These are phyloP conservation scores for Aramus guarauna DNA, from an alignment of 2,113 vertebrate species.

Conservation along the genomic window DNA sequence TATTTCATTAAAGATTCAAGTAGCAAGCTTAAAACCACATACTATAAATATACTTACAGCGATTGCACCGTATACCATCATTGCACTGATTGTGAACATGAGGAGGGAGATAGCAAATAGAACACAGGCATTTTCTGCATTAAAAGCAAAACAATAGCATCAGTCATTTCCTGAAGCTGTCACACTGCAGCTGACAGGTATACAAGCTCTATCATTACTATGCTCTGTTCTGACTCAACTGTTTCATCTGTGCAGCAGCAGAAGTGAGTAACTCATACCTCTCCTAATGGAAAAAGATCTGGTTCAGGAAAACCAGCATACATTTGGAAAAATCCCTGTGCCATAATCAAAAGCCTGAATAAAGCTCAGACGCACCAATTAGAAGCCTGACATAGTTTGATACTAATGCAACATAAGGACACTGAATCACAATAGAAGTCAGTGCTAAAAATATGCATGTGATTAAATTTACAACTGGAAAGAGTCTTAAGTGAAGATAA, in stretches of 20 bases:
- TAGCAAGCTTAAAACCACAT: background rate
- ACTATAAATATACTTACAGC: conserved; percentile 82
- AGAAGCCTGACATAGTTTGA: background rate
- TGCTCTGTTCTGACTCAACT: background rate
- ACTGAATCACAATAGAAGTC: background rate
- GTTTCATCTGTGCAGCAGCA: background rate
- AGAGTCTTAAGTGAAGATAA: background rate
- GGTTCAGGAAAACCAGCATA: background rate
- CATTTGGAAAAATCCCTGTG: background rate
- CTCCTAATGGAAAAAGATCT: background rate
- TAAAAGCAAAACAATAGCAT: conserved; percentile 14
- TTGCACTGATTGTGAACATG: conserved; percentile 98
- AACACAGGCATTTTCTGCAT: conserved; percentile 92
- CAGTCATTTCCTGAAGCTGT: background rate
- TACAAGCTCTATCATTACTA: background rate
- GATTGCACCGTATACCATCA: conserved; percentile 98
- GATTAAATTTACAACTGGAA: background rate
- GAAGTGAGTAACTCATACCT: background rate
- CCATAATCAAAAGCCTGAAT: background rate
- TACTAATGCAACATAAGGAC: background rate
- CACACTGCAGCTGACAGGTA: background rate
- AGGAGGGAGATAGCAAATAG: conserved; percentile 95
- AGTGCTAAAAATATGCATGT: background rate
- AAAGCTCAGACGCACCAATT: background rate
- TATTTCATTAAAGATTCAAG: background rate